phyloP scores from a whole-genome alignment of 2,888 invertebrate genomes.

The Electrophaes corylata region DNA sequence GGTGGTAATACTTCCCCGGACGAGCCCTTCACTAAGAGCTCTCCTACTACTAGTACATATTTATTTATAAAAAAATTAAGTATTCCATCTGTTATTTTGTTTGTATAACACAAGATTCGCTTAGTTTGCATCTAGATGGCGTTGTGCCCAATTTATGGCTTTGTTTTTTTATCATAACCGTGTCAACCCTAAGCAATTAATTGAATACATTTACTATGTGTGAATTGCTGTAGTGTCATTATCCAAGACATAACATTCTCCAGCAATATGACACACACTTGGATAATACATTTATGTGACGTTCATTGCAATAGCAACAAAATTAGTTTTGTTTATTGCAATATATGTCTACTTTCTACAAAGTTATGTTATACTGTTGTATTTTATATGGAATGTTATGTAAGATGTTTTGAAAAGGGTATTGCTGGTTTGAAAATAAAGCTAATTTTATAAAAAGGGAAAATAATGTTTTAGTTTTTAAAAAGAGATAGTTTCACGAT shows the following conservation, averaged over 20 bases:
- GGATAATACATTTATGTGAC: conserved; percentile 42
- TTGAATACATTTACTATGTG: conserved; percentile 61
- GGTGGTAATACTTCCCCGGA: no score
- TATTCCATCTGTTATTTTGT: no score
- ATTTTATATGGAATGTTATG: conserved; percentile 12
- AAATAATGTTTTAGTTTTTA: no score
- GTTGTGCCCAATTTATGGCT: no score
- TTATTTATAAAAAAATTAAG: no score
- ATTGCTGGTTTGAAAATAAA: not conserved
- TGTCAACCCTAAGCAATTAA: conserved; percentile 53
- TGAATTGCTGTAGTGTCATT: conserved; percentile 55
- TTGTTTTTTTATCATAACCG: no score
- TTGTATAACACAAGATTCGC: no score
- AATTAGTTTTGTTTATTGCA: conserved; percentile 27
- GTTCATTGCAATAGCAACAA: conserved; percentile 39
- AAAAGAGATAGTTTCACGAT: no score
- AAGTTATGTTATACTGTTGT: conserved; percentile 12
- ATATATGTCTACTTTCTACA: conserved; percentile 18
- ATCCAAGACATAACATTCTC: conserved; percentile 42
- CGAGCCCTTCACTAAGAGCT: no score
- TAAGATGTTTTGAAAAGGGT: not conserved
- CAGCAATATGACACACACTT: conserved; percentile 24
- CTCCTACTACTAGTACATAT: no score
- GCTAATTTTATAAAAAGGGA: not conserved
- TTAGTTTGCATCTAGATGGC: no score